A percentile compares a stretch with the other conserved stretches of the same genome.
phyloP scores from a whole-genome alignment of 2,888 invertebrate species.

The Leptodirus hochenwartii region DNA sequence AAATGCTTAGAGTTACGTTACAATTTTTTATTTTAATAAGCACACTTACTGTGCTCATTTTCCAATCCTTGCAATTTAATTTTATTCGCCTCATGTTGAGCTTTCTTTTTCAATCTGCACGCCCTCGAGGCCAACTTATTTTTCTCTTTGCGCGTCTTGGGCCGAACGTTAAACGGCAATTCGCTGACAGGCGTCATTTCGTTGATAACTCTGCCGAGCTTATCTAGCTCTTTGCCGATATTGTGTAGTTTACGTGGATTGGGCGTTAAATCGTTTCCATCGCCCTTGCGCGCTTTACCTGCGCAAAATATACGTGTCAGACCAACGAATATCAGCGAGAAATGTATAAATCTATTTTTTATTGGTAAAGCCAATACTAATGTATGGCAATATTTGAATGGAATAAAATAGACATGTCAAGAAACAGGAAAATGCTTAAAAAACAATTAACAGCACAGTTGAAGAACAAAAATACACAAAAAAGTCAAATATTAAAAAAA shows the following conservation, averaged over 20 bases:
- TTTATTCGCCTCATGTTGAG: conserved; percentile 97
- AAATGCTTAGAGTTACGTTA: too few species aligned
- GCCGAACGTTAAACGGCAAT: conserved; percentile 71
- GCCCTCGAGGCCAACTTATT: conserved; percentile 95
- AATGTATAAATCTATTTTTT: too few species aligned
- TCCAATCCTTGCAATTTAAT: conserved; percentile 87
- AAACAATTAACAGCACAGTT: too few species aligned
- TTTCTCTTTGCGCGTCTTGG: conserved; percentile 92
- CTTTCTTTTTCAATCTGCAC: conserved; percentile 94
- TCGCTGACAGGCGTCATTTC: conserved; percentile 93
- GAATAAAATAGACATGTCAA: too few species aligned
- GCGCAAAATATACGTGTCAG: too few species aligned
- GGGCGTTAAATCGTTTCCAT: conserved; percentile 81
- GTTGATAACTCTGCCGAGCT: conserved; percentile 78
- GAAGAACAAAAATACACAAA: too few species aligned
- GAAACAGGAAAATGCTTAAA: too few species aligned
- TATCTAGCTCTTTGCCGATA: conserved; percentile 85
- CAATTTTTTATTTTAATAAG: conserved; percentile 1
- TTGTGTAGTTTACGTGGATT: conserved; percentile 79
- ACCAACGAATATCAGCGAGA: too few species aligned
- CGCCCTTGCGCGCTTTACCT: conserved; percentile 88
- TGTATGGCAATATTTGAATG: too few species aligned
- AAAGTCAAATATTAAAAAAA: too few species aligned
- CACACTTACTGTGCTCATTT: conserved; percentile 76
- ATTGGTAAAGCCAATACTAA: too few species aligned